Conservation (phyloP, 2,888 invertebrate species). For the Tetrapedia diversipes region DNA sequence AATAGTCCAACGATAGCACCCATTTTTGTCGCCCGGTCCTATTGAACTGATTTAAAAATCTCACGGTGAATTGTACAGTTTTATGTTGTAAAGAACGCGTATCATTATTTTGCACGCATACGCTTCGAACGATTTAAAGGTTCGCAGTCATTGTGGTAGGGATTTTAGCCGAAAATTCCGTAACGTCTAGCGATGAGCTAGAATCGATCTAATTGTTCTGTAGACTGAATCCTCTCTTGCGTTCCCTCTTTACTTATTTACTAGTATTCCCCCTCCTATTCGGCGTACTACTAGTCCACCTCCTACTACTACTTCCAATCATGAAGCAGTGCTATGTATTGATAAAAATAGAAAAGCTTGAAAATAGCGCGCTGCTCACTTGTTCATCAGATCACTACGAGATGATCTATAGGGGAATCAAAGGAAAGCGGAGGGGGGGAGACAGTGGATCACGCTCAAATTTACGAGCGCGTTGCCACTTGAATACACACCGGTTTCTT, state of each 20-base stretch:
- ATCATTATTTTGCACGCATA: constrained; percentile 32
- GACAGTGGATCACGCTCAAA: constrained; percentile 31
- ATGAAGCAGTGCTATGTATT: constrained; percentile 75
- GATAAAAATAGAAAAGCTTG: constrained; percentile 78
- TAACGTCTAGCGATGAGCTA: constrained; percentile 39
- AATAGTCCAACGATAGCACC: constrained; percentile 45
- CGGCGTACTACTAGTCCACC: constrained; percentile 68
- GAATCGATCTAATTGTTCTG: constrained; percentile 65
- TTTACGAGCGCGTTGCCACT: constrained; percentile 35
- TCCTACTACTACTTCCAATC: constrained; percentile 71
- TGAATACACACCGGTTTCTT: not conserved
- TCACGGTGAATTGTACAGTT: not conserved
- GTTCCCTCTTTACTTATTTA: constrained; percentile 81
- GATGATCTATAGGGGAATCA: constrained; percentile 45
- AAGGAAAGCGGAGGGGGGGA: not conserved
- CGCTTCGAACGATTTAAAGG: constrained; percentile 5
- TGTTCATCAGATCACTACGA: constrained; percentile 53
- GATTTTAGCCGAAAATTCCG: constrained; percentile 54
- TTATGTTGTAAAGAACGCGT: not conserved
- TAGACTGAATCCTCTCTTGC: constrained; percentile 77
- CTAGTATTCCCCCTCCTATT: constrained; percentile 72
- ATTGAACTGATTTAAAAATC: constrained; percentile 11
- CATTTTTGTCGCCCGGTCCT: constrained; percentile 53
- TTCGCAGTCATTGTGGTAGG: constrained; percentile 46
- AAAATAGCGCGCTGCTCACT: constrained; percentile 70